Evolutionary conservation across 2,113 vertebrate species (phyloP), one percentile per base, ranked within the genome.

Genomic region (Tragulus kanchil): DNA sequence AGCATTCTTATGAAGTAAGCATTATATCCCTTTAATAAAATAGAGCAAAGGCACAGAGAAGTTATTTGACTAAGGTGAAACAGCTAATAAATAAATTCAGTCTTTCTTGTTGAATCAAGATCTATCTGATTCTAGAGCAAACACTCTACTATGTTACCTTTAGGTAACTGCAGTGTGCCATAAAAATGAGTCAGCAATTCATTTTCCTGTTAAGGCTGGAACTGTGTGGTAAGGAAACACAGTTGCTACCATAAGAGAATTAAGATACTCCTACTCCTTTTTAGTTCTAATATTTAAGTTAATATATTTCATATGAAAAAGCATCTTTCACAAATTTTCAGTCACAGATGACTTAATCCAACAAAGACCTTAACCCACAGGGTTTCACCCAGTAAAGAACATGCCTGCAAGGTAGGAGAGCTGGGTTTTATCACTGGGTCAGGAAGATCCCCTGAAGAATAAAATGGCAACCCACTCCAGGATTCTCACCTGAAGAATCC

Each of bases 251-350:
- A 28, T 54, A 48, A 95, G 48, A 88, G 84, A 93, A 62, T 61
- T 36, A 65, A 93, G 78, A 45, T 62, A 94, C 17, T 45, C 3
- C 15, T 90, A 26, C 13, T 36, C 42, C 77, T 69, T 85, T 95
- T 83, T 11, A 25, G 3, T 92, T 67, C n/a, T 59, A 85, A 71
- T 6, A 54, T 82, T 77, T 25, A 85, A 88, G 54, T 69, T 85
- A 85, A 91, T 85, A 14, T 79, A 85, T 64, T 84, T 92, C 52
- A 31, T 19, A 73, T 45, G 31, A 81, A 73, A 91, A 73, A 58
- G 11, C 36, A 36, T 31, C 2, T 86, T 89, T 50, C 12, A 75
- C 19, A 58, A 56, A 78, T 58, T 96, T 94, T 83, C 61, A 52
- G 36, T 45, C 87, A 36, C 31, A 85, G 23, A 81, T 79, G 31